Base-by-base conservation (phyloP, 2,797 vertebrate species). In the Limnodromus scolopaceus region DNA sequence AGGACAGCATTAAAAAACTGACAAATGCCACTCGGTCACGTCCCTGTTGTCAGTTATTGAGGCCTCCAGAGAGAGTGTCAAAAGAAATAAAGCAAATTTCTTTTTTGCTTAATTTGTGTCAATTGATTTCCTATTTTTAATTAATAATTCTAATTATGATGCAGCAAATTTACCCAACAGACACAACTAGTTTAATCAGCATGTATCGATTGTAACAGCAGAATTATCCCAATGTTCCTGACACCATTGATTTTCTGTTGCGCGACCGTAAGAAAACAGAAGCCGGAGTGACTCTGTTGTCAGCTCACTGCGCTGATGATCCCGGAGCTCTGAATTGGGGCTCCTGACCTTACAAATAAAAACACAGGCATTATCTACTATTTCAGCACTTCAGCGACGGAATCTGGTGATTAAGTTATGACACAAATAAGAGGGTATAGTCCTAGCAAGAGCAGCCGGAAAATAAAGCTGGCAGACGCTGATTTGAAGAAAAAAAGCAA, bases 91-190 rank as follows among this genome's bases (percentile, higher is more conserved):
- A 98, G 98, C 89, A 94, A 96, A 98, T 98, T 98, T 98, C 97
- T 98, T 96, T 98, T 97, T 96, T 95, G 97, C 98, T 98, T 99
- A 98, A 99, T 99, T 99, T 99, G 98, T 98, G 99, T 98, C 98
- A 97, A 99, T 99, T 95, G 99, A 99, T 99, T 99, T 99, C 99
- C 99, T 98, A 98, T 99, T 99, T 99, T 98, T 99, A 99, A 99
- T 99, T 99, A 99, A 99, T 99, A 99, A 99, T 99, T 99, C 98
- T 99, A 99, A 99, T 99, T 99, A 99, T 99, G 98, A 99, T 99
- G 99, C 98, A 98, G 98, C 98, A 98, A 98, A 98, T 98, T 98
- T 98, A 98, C 98, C 98, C 98, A 98, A 93, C 83, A 97, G 99
- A 98, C 98, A 96, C 96, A 96, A 98, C 97, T 61, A 97, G 97